Evolutionary conservation across 2,888 invertebrate genomes (phyloP).

Genomic region (Catocala sponsa): DNA sequence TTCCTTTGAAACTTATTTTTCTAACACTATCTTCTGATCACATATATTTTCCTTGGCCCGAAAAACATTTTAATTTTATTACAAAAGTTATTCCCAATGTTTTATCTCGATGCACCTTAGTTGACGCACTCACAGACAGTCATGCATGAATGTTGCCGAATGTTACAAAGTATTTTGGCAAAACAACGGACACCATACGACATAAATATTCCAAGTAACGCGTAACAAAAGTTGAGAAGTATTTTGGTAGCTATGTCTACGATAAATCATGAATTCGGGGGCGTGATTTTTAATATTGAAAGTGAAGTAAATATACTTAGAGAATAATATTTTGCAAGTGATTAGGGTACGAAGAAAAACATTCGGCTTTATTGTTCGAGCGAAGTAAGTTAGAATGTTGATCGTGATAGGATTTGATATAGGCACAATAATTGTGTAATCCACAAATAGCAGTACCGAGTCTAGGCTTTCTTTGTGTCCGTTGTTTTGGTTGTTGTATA

Average conservation of each 20-base stretch:
- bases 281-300: conserved; percentile 31
- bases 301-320: conserved; percentile 11
- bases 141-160: conserved; percentile 47
- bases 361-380: background rate
- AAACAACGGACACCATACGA: conserved; percentile 51
- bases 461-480: too few relatives aligned
- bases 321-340: conserved; percentile 15
- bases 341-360: background rate
- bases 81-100: conserved; percentile 31
- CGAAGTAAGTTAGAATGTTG: too few relatives aligned
- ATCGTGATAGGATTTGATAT: too few relatives aligned
- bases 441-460: too few relatives aligned
- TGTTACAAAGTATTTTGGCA: conserved; percentile 56
- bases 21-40: conserved; percentile 18
- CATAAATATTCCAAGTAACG: conserved; percentile 50
- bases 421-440: too few relatives aligned
- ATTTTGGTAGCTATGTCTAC: conserved; percentile 16
- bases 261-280: conserved; percentile 35
- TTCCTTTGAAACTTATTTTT: conserved; percentile 4
- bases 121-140: conserved; percentile 29
- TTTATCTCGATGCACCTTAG: conserved; percentile 40
- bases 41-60: conserved; percentile 11
- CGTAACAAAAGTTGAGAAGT: conserved; percentile 32
- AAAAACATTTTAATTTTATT: conserved; percentile 48
- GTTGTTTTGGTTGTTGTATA: too few relatives aligned